A percentile compares a stretch with the other conserved stretches of the same genome.
phyloP scores from a whole-genome alignment of 2,113 vertebrate genomes.

The Numenius arquata region DNA sequence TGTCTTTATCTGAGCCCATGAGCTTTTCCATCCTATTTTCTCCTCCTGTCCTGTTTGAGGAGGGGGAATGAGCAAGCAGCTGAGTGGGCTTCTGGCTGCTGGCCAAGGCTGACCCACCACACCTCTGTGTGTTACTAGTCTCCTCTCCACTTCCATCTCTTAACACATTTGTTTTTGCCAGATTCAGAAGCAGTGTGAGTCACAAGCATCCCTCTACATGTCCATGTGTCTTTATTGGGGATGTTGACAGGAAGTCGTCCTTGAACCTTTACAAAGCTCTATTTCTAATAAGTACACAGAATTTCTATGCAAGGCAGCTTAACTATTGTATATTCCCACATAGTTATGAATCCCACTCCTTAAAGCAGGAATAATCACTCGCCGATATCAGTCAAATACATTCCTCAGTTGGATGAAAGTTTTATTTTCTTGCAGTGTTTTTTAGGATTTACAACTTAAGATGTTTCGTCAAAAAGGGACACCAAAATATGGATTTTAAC shows the following conservation, averaged over 20 bases:
- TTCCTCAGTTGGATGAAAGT: neutral
- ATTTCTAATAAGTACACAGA: neutral
- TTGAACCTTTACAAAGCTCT: neutral
- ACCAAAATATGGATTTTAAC: neutral
- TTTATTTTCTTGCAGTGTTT: neutral
- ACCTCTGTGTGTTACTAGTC: neutral
- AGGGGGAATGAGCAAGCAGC: neutral
- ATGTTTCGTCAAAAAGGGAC: neutral
- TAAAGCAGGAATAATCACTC: neutral
- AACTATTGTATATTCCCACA: neutral
- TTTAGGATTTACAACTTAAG: neutral
- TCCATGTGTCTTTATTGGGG: neutral
- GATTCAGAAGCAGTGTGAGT: neutral
- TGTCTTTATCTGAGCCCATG: neutral
- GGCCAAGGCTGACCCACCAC: neutral
- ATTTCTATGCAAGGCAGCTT: neutral
- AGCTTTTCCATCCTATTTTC: neutral
- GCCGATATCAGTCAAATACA: neutral
- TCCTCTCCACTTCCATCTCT: neutral
- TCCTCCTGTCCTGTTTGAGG: neutral
- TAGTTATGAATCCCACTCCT: neutral
- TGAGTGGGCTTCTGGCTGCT: neutral
- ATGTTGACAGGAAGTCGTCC: neutral
- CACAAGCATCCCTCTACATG: accelerated
- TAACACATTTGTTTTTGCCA: neutral